Evolutionary conservation across 2,797 vertebrate species (phyloP).

Genomic region (Myoxocephalus aenaeus): DNA sequence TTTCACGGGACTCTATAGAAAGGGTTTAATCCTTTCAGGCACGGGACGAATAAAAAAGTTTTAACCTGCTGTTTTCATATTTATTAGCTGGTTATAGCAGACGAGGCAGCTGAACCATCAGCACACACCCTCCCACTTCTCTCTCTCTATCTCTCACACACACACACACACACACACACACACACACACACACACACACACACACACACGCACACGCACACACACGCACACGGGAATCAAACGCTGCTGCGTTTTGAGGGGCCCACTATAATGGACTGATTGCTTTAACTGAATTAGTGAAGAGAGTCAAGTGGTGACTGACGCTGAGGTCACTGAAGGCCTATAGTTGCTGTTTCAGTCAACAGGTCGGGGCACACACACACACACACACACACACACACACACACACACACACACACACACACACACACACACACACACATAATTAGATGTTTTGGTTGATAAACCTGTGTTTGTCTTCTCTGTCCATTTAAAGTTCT

Average conservation of each 20-base stretch:
- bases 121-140: conserved; percentile 17
- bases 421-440: too few relatives aligned
- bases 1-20: conserved; percentile 87
- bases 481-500: conserved; percentile 19
- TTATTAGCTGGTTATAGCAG: conserved; percentile 90
- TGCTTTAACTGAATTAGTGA: conserved; percentile 59
- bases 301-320: conserved; percentile 66
- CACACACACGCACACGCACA: conserved; percentile 21
- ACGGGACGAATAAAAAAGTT: conserved; percentile 82
- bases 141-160: background rate
- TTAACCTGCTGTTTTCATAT: conserved; percentile 90
- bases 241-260: conserved; percentile 17
- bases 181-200: conserved; percentile 44
- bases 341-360: conserved; percentile 8
- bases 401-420: background rate
- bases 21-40: conserved; percentile 84
- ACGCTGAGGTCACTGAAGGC: conserved; percentile 40
- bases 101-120: conserved; percentile 85
- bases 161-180: conserved; percentile 27
- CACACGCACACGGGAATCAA: conserved; percentile 47
- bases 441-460: conserved; percentile 13
- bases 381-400: background rate
- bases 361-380: conserved; percentile 47
- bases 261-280: conserved; percentile 41
- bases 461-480: background rate